phyloP scores from a whole-genome alignment of 1,140 invertebrate genomes.

The Gryon sp. region DNA sequence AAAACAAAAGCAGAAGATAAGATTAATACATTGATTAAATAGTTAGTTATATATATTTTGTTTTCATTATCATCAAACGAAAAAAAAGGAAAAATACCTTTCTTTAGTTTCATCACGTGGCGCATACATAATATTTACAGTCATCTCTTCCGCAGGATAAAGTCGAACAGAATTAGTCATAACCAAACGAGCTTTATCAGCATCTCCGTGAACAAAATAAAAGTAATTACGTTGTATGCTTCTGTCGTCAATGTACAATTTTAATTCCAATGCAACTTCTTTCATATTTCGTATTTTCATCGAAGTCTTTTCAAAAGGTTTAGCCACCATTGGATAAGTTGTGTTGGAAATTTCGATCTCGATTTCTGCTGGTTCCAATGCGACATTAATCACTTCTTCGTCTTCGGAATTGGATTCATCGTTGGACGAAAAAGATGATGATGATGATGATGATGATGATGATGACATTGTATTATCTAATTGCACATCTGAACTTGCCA shows the following conservation, averaged over 20 bases:
- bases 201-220: constrained; percentile 14
- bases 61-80: no score
- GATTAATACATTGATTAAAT: no score
- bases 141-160: constrained; percentile 23
- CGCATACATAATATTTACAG: constrained; percentile 12
- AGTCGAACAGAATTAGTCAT: constrained; percentile 4
- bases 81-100: constrained; percentile 13
- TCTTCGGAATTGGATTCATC: constrained; percentile 3
- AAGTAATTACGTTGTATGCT: constrained; percentile 22
- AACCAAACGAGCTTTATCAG: constrained; percentile 4
- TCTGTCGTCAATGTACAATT: constrained; percentile 20
- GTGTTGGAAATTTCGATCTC: constrained; percentile 28
- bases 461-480: no score
- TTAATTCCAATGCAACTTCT: constrained; percentile 9
- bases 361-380: constrained; percentile 7
- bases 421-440: neutral
- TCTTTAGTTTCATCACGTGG: constrained; percentile 6
- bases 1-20: no score
- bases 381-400: neutral
- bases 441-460: neutral
- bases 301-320: constrained; percentile 7
- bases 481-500: no score
- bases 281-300: constrained; percentile 33
- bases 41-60: no score
- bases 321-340: constrained; percentile 18